Conservation (phyloP, 2,113 vertebrate genomes). For the Bothrops jararaca region DNA sequence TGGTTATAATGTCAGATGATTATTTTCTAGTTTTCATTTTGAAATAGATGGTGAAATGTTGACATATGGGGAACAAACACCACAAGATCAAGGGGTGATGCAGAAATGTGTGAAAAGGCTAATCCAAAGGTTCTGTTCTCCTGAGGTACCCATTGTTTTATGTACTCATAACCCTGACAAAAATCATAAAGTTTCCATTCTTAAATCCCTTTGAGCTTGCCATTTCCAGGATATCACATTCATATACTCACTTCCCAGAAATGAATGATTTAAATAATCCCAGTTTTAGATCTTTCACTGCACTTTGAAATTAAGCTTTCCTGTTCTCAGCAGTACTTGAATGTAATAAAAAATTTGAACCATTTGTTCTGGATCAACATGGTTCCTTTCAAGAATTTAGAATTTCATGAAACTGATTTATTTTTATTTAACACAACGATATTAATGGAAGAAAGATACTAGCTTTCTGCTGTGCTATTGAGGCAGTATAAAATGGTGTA, state of each 20-base stretch:
- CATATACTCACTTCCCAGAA: constrained; percentile 63
- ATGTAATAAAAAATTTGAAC: constrained; percentile 58
- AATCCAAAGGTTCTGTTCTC: constrained; percentile 54
- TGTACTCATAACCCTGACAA: constrained; percentile 53
- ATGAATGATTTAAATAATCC: constrained; percentile 64
- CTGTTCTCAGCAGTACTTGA: constrained; percentile 11
- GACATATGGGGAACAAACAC: constrained; percentile 52
- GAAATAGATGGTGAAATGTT: constrained; percentile 50
- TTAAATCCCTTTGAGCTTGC: not conserved
- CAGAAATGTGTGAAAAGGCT: constrained; percentile 50
- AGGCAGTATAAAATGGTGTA: not conserved
- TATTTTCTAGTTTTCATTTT: constrained; percentile 59
- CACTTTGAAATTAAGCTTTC: constrained; percentile 52
- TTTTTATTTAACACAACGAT: constrained; percentile 49
- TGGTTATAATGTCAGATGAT: constrained; percentile 43
- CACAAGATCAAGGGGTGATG: constrained; percentile 49
- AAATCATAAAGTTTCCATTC: constrained; percentile 43
- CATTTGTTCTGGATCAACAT: constrained; percentile 44
- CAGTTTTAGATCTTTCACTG: constrained; percentile 57
- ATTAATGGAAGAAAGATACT: constrained; percentile 72
- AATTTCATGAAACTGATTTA: constrained; percentile 8
- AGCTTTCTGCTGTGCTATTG: not conserved
- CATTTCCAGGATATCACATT: constrained; percentile 57
- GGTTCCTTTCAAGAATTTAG: constrained; percentile 60
- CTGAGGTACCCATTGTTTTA: constrained; percentile 48